phyloP scores from a whole-genome alignment of 2,797 vertebrate genomes.

The Scleropages formosus region DNA sequence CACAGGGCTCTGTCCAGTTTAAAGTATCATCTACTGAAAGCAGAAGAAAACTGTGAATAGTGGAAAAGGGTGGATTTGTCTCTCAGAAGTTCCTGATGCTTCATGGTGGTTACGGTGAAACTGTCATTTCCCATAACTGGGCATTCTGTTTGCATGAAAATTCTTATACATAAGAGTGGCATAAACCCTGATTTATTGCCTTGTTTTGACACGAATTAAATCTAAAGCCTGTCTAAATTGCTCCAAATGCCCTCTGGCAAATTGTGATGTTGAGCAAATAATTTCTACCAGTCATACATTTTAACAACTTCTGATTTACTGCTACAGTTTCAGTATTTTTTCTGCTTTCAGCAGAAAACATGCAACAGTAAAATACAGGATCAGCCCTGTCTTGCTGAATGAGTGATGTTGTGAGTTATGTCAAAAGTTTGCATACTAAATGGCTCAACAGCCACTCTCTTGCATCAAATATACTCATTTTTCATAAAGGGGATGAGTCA shows the following conservation, averaged over 20 bases:
- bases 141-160: constrained; percentile 40
- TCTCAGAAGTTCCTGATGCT: too few species aligned
- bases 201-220: constrained; percentile 61
- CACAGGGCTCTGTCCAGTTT: background rate
- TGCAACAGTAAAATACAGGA: too few species aligned
- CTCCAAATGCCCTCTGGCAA: constrained; percentile 40
- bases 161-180: constrained; percentile 25
- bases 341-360: too few species aligned
- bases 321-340: constrained; percentile 16
- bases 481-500: too few species aligned
- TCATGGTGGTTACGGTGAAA: background rate
- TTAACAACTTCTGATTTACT: constrained; percentile 49
- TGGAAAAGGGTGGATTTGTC: background rate
- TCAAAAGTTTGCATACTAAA: too few species aligned
- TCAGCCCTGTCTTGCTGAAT: too few species aligned
- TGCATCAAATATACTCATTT: too few species aligned
- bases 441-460: too few species aligned
- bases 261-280: constrained; percentile 41
- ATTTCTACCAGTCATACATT: constrained; percentile 44
- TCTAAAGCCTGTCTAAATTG: constrained; percentile 43
- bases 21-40: background rate
- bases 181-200: constrained; percentile 50
- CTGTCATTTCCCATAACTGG: constrained; percentile 23
- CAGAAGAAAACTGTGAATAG: background rate
- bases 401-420: too few species aligned